Conservation (phyloP, 2,113 vertebrate genomes). For the Atherinomorus stipes region DNA sequence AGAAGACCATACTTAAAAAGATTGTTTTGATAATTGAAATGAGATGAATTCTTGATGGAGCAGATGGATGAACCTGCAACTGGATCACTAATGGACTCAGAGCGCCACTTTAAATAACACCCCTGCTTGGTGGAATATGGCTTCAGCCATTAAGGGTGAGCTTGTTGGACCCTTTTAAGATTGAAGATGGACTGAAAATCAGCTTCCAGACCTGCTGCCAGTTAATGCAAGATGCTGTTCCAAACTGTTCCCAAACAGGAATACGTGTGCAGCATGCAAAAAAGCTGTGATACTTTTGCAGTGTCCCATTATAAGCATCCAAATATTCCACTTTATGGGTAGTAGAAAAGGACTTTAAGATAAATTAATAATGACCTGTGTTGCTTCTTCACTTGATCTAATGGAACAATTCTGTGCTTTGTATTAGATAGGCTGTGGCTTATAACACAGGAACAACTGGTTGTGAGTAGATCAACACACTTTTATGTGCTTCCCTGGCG, state of each 20-base stretch:
- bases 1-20: background rate
- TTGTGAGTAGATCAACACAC: background rate
- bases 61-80: background rate
- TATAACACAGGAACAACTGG: background rate
- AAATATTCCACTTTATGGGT: background rate
- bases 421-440: background rate
- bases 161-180: background rate
- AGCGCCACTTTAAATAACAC: slow-evolving; percentile 2
- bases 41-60: background rate
- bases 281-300: background rate
- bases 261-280: background rate
- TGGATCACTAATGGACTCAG: slow-evolving; percentile 8
- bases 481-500: too few relatives aligned
- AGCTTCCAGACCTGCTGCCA: background rate
- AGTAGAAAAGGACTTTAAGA: background rate
- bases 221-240: background rate
- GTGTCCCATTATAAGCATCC: background rate
- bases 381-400: background rate
- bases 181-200: background rate
- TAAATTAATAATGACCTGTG: background rate
- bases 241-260: background rate
- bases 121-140: slow-evolving; percentile 9
- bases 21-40: slow-evolving; percentile 2
- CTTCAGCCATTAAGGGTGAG: slow-evolving; percentile 1
- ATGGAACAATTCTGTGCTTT: background rate